Evolutionary conservation across 2,113 vertebrate genomes (phyloP).

Genomic region (Lepisosteus osseus): DNA sequence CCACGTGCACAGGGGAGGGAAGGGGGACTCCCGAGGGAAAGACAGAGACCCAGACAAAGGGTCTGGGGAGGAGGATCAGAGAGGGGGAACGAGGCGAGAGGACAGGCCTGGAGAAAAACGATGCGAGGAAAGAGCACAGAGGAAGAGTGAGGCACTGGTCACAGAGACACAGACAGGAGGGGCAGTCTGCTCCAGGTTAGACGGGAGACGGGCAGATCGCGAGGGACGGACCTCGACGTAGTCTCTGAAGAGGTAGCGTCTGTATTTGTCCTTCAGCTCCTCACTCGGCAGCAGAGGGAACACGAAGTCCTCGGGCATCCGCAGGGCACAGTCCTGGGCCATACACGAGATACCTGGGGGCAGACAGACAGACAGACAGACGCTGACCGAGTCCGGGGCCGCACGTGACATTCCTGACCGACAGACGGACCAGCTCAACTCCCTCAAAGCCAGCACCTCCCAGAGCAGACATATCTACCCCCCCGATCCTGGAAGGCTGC

Average conservation of each 20-base stretch:
- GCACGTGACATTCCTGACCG: neutral
- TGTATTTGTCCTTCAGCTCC: constrained; percentile 97
- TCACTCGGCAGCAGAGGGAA: constrained; percentile 90
- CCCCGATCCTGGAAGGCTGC: too few relatives aligned
- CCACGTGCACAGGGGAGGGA: too few relatives aligned
- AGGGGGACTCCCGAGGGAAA: too few relatives aligned
- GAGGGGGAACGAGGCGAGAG: neutral
- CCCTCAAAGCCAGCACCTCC: too few relatives aligned
- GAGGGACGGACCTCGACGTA: constrained; percentile 84
- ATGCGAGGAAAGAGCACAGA: neutral
- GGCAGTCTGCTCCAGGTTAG: too few relatives aligned
- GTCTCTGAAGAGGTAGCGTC: constrained; percentile 99
- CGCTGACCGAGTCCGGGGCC: neutral
- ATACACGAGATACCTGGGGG: constrained; percentile 90
- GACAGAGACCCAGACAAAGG: too few relatives aligned
- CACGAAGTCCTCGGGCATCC: constrained; percentile 94
- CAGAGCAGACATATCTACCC: too few relatives aligned
- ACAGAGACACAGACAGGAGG: too few relatives aligned
- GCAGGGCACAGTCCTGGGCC: constrained; percentile 95
- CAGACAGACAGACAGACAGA: constrained; percentile 36
- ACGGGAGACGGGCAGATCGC: neutral
- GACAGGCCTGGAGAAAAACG: too few relatives aligned
- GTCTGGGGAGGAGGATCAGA: too few relatives aligned
- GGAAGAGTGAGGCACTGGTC: too few relatives aligned
- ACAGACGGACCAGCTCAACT: too few relatives aligned